Percentiles rank a stretch among this genome's conserved stretches.
These are phyloP conservation scores for Natrix natrix DNA, from an alignment of 2,797 vertebrate genomes.

Conservation along the genomic window DNA sequence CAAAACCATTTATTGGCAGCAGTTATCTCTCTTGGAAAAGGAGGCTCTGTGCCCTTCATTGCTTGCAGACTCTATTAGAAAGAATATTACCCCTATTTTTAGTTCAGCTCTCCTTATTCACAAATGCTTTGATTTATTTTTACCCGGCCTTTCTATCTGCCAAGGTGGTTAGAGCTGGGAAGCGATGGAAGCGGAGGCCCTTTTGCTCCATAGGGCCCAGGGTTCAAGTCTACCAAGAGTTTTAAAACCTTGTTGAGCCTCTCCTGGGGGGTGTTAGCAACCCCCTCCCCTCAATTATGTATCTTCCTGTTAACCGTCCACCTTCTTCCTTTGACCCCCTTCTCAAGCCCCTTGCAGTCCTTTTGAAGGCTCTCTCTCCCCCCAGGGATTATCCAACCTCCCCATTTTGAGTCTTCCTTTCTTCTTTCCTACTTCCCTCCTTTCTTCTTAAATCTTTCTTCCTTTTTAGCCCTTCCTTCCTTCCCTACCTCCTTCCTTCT, in stretches of 20 bases:
- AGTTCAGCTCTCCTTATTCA: background rate
- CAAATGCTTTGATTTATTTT: background rate
- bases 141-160: background rate
- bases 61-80: background rate
- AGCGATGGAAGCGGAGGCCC: background rate
- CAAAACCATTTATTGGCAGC: conserved; percentile 45
- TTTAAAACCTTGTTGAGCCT: background rate
- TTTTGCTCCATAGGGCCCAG: background rate
- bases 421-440: background rate
- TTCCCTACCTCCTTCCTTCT: too few relatives aligned
- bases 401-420: background rate
- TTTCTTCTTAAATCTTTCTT: too few relatives aligned
- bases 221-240: background rate
- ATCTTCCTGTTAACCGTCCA: background rate
- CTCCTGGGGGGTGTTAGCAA: background rate
- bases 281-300: background rate
- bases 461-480: too few relatives aligned
- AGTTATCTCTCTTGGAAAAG: conserved; percentile 10
- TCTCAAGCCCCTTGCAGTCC: background rate
- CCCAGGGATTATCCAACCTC: background rate
- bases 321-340: background rate
- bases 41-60: conserved; percentile 32
- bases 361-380: background rate
- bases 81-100: background rate
- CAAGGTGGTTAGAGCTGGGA: background rate